Evolutionary conservation across 2,888 invertebrate species (phyloP).

Genomic region (Deilephila porcellus): DNA sequence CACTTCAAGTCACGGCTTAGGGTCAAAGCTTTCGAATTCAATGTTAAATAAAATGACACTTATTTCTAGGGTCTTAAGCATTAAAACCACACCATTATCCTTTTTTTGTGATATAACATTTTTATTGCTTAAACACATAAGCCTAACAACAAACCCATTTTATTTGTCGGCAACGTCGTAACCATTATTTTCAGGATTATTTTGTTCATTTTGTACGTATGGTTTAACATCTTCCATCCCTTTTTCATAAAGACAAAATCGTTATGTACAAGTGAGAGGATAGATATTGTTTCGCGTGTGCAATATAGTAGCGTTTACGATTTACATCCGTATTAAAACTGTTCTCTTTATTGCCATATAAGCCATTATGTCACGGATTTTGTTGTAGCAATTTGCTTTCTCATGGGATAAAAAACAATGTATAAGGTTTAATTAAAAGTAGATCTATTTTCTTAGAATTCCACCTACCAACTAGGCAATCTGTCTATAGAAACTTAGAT

Average conservation of each 20-base stretch:
- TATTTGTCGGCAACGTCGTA: neutral
- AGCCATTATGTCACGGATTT: neutral
- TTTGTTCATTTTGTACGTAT: conserved; percentile 3
- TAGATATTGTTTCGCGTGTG: neutral
- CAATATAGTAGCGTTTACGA: conserved; percentile 8
- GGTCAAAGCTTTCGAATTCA: no score
- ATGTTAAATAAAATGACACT: no score
- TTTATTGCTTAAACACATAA: neutral
- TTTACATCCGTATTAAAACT: conserved; percentile 9
- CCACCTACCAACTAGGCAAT: no score
- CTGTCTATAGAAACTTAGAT: no score
- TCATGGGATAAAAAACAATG: neutral
- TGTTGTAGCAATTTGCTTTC: conserved; percentile 6
- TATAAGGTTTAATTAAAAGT: no score
- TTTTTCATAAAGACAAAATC: neutral
- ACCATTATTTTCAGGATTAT: conserved; percentile 5
- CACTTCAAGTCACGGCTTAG: no score
- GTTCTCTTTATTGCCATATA: conserved; percentile 11
- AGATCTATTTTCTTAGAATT: no score
- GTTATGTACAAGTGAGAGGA: neutral
- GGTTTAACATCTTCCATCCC: neutral
- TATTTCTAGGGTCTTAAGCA: no score
- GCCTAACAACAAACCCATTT: neutral
- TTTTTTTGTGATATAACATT: neutral
- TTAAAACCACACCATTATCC: no score